These are phyloP conservation scores for Pristionchus entomophagus DNA, from an alignment of 2,888 invertebrate species.

Conservation along the genomic window DNA sequence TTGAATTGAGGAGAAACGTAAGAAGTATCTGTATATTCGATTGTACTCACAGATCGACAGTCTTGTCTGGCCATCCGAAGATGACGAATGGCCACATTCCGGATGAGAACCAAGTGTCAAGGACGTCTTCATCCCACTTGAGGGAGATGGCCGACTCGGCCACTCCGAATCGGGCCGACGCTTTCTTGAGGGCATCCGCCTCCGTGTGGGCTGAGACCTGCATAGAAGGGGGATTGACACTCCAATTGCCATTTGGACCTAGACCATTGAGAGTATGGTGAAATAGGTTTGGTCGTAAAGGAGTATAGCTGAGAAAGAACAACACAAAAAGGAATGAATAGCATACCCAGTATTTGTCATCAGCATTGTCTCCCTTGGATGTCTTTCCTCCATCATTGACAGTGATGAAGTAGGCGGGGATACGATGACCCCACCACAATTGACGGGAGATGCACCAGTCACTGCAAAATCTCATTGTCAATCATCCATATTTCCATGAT, in stretches of 20 bases:
- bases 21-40: too few species aligned
- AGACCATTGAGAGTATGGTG: background rate
- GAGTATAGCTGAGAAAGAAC: background rate
- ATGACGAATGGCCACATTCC: conserved; percentile 95
- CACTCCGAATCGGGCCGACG: conserved; percentile 83
- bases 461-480: conserved; percentile 77
- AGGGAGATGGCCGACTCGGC: conserved; percentile 77
- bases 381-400: conserved; percentile 64
- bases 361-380: conserved; percentile 68
- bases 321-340: background rate
- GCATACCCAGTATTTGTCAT: conserved; percentile 74
- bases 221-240: too few species aligned
- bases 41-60: conserved; percentile 56
- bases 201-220: conserved; percentile 82
- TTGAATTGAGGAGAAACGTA: too few species aligned
- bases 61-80: conserved; percentile 93
- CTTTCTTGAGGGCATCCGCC: conserved; percentile 87
- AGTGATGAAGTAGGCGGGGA: conserved; percentile 90
- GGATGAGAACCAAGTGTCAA: conserved; percentile 99
- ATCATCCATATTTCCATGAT: background rate
- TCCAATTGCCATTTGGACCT: too few species aligned
- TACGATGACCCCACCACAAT: conserved; percentile 99
- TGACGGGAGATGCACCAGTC: conserved; percentile 99
- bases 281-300: background rate
- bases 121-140: conserved; percentile 88